Evolutionary conservation across 2,888 invertebrate genomes (phyloP).

Genomic region (Strigamia crassipes): DNA sequence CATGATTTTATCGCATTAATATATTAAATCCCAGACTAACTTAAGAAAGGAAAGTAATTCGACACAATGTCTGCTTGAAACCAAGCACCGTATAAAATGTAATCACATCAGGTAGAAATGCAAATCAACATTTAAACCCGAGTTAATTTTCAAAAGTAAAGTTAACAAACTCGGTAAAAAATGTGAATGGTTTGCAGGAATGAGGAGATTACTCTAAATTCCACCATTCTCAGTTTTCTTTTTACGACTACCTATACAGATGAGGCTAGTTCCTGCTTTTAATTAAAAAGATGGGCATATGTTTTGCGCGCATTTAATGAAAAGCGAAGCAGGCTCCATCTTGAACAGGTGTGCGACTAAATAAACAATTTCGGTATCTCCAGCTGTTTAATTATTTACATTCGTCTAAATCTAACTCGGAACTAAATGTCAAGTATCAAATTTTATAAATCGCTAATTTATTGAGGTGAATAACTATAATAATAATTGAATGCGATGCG

Average conservation of each 20-base stretch:
- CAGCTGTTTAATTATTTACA: not conserved
- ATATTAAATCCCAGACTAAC: not conserved
- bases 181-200: not conserved
- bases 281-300: conserved; percentile 39
- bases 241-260: not conserved
- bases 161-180: not conserved
- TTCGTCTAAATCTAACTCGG: no score
- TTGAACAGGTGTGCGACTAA: not conserved
- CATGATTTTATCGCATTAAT: not conserved
- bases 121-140: conserved; percentile 1
- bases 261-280: conserved; percentile 8
- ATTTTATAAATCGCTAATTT: no score
- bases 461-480: no score
- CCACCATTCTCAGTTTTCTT: not conserved
- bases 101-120: not conserved
- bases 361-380: not conserved
- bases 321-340: not conserved
- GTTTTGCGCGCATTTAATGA: conserved; percentile 13
- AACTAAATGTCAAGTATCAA: no score
- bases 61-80: not conserved
- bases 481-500: no score
- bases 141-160: conserved; percentile 22
- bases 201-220: not conserved
- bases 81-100: not conserved
- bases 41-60: not conserved